Percentiles rank a stretch among this genome's conserved stretches.
Conservation (phyloP, 2,888 invertebrate genomes). For the Campaea margaritaria region DNA sequence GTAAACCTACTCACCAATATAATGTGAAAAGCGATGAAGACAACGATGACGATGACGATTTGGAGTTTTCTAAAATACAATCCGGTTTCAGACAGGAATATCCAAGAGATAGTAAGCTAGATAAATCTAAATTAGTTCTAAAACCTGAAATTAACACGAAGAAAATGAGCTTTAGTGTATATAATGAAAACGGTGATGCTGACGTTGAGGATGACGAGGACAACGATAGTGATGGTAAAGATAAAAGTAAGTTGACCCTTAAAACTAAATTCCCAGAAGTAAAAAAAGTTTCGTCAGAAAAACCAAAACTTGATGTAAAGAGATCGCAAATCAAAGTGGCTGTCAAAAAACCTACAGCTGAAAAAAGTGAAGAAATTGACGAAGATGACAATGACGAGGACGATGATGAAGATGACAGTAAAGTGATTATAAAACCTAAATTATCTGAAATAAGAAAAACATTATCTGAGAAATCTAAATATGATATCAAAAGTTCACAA, state of each 20-base stretch:
- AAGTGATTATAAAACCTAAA: conserved; percentile 10
- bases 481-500: neutral
- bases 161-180: conserved; percentile 23
- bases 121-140: conserved; percentile 24
- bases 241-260: conserved; percentile 19
- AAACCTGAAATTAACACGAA: conserved; percentile 12
- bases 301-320: conserved; percentile 3
- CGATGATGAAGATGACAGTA: conserved; percentile 32
- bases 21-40: conserved; percentile 59
- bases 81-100: conserved; percentile 49
- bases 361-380: conserved; percentile 36
- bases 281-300: neutral
- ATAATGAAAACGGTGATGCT: conserved; percentile 45
- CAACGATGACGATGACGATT: conserved; percentile 51
- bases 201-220: conserved; percentile 41
- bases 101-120: conserved; percentile 42
- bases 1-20: conserved; percentile 52
- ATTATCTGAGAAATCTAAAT: neutral
- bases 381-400: conserved; percentile 38
- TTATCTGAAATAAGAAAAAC: conserved; percentile 10
- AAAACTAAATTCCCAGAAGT: conserved; percentile 17
- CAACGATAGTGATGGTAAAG: conserved; percentile 33
- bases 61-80: conserved; percentile 45
- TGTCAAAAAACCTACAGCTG: no score
- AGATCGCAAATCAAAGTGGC: neutral